Conservation (phyloP, 2,888 invertebrate species). For the Thysanoteuthis rhombus region DNA sequence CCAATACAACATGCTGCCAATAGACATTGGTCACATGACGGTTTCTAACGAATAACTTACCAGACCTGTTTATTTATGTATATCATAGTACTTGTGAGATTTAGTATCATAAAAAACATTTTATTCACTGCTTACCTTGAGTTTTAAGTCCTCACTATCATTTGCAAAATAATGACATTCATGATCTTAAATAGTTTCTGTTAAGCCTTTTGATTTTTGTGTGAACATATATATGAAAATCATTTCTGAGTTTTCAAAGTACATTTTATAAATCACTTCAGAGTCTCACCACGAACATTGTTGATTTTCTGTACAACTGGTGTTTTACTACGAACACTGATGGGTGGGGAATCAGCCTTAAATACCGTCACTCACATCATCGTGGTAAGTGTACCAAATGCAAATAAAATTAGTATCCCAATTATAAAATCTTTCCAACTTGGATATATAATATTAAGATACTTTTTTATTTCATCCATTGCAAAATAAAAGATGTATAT, state of each 20-base stretch:
- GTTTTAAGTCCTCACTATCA: too few relatives aligned
- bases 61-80: too few relatives aligned
- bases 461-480: not conserved
- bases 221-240: not conserved
- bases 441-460: not conserved
- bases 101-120: too few relatives aligned
- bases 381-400: slow-evolving; percentile 63
- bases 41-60: too few relatives aligned
- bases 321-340: slow-evolving; percentile 85
- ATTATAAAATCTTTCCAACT: not conserved
- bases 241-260: not conserved
- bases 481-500: not conserved
- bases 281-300: slow-evolving; percentile 81
- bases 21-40: too few relatives aligned
- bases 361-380: slow-evolving; percentile 81
- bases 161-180: too few relatives aligned
- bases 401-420: not conserved
- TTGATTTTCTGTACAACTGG: slow-evolving; percentile 93
- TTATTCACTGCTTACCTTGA: too few relatives aligned
- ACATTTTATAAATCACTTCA: slow-evolving; percentile 50
- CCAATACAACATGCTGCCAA: too few relatives aligned
- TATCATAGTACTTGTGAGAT: too few relatives aligned
- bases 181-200: too few relatives aligned
- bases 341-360: slow-evolving; percentile 80
- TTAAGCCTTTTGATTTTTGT: not conserved